Percentiles rank a stretch among this genome's conserved stretches.
Conservation (phyloP, 2,797 vertebrate species). For the Acanthurus lineatus region DNA sequence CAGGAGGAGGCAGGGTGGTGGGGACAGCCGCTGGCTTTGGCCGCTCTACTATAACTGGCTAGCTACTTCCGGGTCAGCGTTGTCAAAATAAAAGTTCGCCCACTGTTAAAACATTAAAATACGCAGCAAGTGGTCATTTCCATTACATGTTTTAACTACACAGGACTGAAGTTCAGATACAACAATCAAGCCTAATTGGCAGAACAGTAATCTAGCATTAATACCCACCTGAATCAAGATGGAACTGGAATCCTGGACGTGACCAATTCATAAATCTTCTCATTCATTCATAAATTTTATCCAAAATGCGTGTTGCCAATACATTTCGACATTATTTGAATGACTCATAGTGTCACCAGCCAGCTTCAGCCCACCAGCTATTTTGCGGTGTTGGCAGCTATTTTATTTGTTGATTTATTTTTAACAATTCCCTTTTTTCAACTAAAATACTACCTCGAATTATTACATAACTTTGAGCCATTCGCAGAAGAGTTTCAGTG, state of each 20-base stretch:
- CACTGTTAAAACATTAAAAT: background rate
- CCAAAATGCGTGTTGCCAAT: no score
- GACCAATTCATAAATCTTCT: background rate
- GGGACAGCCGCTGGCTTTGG: constrained; percentile 45
- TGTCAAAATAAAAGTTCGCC: constrained; percentile 52
- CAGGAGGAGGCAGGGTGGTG: constrained; percentile 7
- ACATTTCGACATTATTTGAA: no score
- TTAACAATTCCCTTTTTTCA: no score
- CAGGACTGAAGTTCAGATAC: background rate
- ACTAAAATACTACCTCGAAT: no score
- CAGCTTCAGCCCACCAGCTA: no score
- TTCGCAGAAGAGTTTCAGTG: no score
- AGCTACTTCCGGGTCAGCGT: constrained; percentile 71
- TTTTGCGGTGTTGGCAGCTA: no score
- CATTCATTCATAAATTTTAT: background rate
- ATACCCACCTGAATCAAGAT: background rate
- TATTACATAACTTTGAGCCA: no score
- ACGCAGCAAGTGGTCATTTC: background rate
- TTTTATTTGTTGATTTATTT: no score
- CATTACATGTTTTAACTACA: background rate
- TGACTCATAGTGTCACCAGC: no score
- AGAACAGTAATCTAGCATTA: background rate
- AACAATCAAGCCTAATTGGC: background rate
- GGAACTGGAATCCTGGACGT: background rate
- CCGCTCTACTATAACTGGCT: constrained; percentile 44